phyloP scores from a whole-genome alignment of 2,888 invertebrate species.

The Drosophila anomalipes region DNA sequence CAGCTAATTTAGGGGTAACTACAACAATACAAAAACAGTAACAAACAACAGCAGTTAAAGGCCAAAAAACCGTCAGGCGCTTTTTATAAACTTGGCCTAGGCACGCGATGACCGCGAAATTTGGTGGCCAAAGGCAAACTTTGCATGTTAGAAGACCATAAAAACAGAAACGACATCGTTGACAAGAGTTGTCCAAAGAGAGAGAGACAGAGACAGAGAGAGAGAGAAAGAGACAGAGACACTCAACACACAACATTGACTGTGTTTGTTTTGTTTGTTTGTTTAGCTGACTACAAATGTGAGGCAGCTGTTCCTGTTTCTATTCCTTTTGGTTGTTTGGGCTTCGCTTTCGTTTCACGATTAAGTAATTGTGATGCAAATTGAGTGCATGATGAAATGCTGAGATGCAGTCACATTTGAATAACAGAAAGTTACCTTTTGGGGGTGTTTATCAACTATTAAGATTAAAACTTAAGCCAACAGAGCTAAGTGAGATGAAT shows the following conservation, averaged over 20 bases:
- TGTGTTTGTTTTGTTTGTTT: not conserved
- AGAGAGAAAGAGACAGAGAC: not conserved
- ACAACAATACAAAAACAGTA: conserved; percentile 32
- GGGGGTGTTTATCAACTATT: not conserved
- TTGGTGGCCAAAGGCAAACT: conserved; percentile 50
- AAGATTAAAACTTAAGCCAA: not conserved
- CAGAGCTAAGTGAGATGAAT: too few relatives aligned
- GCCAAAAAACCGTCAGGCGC: conserved; percentile 25
- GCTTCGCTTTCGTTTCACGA: not conserved
- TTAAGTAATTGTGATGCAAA: conserved; percentile 6
- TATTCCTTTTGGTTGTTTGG: not conserved
- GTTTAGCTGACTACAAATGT: not conserved
- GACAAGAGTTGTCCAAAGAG: conserved; percentile 1
- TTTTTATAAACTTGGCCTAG: conserved; percentile 56
- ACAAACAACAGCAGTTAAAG: conserved; percentile 22
- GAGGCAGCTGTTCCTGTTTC: conserved; percentile 9
- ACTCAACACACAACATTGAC: too few relatives aligned
- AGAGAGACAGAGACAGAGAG: not conserved
- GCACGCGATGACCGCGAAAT: conserved; percentile 77
- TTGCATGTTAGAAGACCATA: conserved; percentile 72
- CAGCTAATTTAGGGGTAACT: conserved; percentile 69
- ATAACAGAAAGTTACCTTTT: not conserved
- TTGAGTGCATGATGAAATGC: not conserved
- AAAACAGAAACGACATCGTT: conserved; percentile 37
- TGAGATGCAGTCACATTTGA: not conserved